Conservation (phyloP, 2,797 vertebrate species). For the Pseudopleuronectes americanus region DNA sequence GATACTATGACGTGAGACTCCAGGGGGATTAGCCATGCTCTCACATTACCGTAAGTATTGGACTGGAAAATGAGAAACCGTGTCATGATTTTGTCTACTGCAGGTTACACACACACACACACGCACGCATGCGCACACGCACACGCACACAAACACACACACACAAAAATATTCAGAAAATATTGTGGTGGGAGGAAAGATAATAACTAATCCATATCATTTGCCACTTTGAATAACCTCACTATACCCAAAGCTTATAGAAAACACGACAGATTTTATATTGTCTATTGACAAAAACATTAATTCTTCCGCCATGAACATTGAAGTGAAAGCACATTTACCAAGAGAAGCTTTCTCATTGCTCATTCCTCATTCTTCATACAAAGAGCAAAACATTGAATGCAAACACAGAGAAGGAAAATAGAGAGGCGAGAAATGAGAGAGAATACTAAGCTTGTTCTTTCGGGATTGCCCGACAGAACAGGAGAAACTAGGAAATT, state of each 20-base stretch:
- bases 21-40: constrained; percentile 77
- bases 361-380: no score
- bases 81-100: constrained; percentile 73
- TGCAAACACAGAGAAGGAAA: constrained; percentile 14
- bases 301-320: constrained; percentile 45
- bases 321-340: constrained; percentile 47
- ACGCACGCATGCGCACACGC: constrained; percentile 4
- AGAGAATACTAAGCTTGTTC: constrained; percentile 17
- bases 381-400: constrained; percentile 22
- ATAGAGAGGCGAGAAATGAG: background rate
- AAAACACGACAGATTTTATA: constrained; percentile 45
- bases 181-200: constrained; percentile 27
- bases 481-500: constrained; percentile 37
- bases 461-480: constrained; percentile 23
- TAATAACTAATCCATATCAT: constrained; percentile 51
- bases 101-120: constrained; percentile 27
- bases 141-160: constrained; percentile 19
- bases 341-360: constrained; percentile 45
- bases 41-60: constrained; percentile 84
- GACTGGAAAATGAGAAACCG: constrained; percentile 86
- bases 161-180: no score
- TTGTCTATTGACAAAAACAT: constrained; percentile 49
- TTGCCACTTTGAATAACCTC: constrained; percentile 47
- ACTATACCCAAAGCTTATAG: constrained; percentile 25
- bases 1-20: constrained; percentile 76